Evolutionary conservation across 2,888 invertebrate genomes (phyloP), one percentile per base, ranked within the genome.

Genomic region (Callyntrura sp.): DNA sequence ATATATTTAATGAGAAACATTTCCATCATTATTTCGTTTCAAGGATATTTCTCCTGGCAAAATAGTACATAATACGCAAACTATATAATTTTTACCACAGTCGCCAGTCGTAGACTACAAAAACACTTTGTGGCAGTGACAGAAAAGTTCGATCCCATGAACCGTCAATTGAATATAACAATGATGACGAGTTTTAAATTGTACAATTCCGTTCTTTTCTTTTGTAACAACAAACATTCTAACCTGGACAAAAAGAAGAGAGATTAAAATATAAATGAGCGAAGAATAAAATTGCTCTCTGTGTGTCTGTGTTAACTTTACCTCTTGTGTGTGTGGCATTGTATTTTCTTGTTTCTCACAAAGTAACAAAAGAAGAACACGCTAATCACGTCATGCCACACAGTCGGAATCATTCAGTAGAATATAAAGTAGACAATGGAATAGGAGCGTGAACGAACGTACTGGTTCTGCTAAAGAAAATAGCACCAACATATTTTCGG

Each of bases 211-310:
- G 20, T 70, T 70, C 25, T 43, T 17, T 25, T 45, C 70, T 45
- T 28, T 35, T 28, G 35, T 35, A 35, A 70, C 43, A 70, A 73
- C 23, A 73, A 48, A 51, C 23, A 23, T 0, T 45, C 70, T 17
- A 62, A n/a, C 25, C 73, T 85, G 85, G 76, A 76, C 76, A 84
- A 84, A 85, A 85, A 62, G 25, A 6, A 48, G 73, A 35, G 76
- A 9, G 60, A 76, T 76, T 85, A 78, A 85, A 85, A 35, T 76
- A 57, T 85, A 85, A 85, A 76, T 76, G 76, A 60, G 78, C n/a
- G 17, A 76, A 60, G 62, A 85, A 85, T 85, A 65, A 35, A 35
- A 17, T 23, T n/a, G 6, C 17, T 51, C 45, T 11, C 23, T 68
- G 3, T 68, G 55, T 51, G 51, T 23, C 23, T 60, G 57, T n/a